These are phyloP conservation scores for Leucophenga varia DNA, from an alignment of 1,140 invertebrate genomes.

Conservation along the genomic window DNA sequence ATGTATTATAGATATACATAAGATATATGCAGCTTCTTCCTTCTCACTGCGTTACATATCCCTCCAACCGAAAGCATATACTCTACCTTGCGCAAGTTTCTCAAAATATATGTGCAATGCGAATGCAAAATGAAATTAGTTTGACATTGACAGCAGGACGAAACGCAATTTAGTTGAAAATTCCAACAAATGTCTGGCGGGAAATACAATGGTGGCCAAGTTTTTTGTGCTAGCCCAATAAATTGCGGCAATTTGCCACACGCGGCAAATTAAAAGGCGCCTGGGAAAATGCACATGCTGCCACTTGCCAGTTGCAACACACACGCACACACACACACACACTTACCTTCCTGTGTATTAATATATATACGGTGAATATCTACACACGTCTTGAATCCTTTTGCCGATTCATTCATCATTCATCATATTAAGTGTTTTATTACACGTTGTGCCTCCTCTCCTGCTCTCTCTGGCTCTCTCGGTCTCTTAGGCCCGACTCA, in stretches of 20 bases:
- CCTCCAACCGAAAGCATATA: too few species aligned
- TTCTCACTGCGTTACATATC: too few species aligned
- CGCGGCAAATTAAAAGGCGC: slow-evolving; percentile 41
- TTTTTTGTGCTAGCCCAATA: slow-evolving; percentile 21
- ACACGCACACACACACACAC: background rate
- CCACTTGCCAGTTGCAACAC: slow-evolving; percentile 1
- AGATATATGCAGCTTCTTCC: too few species aligned
- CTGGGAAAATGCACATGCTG: slow-evolving; percentile 30
- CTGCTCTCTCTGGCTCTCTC: slow-evolving; percentile 23
- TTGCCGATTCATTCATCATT: slow-evolving; percentile 33
- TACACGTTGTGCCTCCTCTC: slow-evolving; percentile 30
- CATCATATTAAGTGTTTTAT: slow-evolving; percentile 22
- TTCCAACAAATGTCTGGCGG: slow-evolving; percentile 21
- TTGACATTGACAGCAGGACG: slow-evolving; percentile 47
- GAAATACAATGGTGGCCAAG: background rate
- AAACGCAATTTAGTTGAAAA: slow-evolving; percentile 39
- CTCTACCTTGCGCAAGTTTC: too few species aligned
- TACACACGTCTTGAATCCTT: slow-evolving; percentile 26
- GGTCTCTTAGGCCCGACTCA: slow-evolving; percentile 31
- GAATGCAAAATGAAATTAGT: too few species aligned
- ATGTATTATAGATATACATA: too few species aligned
- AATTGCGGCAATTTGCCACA: slow-evolving; percentile 49
- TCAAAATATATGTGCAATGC: too few species aligned
- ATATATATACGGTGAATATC: too few species aligned
- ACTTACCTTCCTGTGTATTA: too few species aligned